Evolutionary conservation across 2,113 vertebrate species (phyloP), one percentile per base, ranked within the genome.

Genomic region (Thalassoma bifasciatum): DNA sequence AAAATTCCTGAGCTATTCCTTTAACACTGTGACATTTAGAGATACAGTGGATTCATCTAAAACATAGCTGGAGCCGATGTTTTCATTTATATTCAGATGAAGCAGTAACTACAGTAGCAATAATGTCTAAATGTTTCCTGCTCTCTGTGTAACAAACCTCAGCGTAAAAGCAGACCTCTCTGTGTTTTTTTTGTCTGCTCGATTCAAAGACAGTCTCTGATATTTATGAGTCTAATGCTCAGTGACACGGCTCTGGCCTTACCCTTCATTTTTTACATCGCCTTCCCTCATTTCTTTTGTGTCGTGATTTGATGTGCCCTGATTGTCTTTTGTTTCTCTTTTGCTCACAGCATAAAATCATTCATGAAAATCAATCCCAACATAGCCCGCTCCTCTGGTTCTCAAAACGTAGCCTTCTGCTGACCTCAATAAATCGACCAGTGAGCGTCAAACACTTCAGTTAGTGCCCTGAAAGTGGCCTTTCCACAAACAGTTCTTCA

Each of bases 361-460:
- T 86, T 91, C 83, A 89, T 84, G 84, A 84, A 92, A 91, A 92
- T 92, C 88, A 89, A 92, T 92, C 87, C 66, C 52, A 86, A 82
- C 85, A 66, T 53, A 30, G 64, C 59, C 68, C 64, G 23, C 78
- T 70, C 75, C 10, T 76, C 77, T 82, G 70, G 71, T 81, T 72
- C 74, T 84, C 78, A 84, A 90, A 91, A 86, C 61, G 60, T 86
- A 89, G 90, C 89, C 93, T 91, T 75, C 70, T 73, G 79, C 74
- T 93, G 90, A 92, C 91, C 91, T 92, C 91, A 90, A 93, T 93
- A 92, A 93, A 93, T 92, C 87, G 79, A 91, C 86, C 54, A 34
- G 74, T 38, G 61, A 87, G 77, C 57, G 64, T 88, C 81, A 89
- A 93, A 89, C 90, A 88, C 87, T 89, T 92, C 75, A 87, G 77